A percentile compares a stretch with the other conserved stretches of the same genome.
phyloP scores from a whole-genome alignment of 2,113 vertebrate species.

The Panthera leo region DNA sequence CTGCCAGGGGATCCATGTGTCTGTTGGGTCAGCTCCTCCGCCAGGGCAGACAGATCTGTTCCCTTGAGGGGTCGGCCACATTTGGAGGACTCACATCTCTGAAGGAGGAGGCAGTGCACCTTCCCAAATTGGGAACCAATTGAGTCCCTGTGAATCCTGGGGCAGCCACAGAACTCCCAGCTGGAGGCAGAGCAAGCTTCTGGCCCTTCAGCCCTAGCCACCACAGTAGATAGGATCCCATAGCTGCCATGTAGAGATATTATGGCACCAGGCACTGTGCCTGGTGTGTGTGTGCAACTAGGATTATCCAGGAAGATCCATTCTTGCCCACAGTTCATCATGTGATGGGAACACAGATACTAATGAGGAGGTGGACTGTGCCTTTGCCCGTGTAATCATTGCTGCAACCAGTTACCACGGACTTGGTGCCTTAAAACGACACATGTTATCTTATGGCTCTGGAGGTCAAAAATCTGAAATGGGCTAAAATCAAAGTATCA shows the following conservation, averaged over 20 bases:
- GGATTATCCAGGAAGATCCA: background rate
- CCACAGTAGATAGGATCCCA: background rate
- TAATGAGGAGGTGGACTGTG: background rate
- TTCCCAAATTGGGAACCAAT: background rate
- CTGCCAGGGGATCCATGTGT: too few species aligned
- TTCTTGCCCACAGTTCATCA: background rate
- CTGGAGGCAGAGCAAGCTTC: background rate
- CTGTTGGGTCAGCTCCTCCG: background rate
- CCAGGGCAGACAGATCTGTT: background rate
- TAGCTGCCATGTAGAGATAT: background rate
- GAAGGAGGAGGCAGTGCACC: background rate
- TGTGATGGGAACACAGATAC: background rate
- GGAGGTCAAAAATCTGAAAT: background rate
- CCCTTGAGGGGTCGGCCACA: background rate
- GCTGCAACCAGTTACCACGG: background rate
- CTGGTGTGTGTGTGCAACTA: background rate
- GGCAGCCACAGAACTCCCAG: background rate
- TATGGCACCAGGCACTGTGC: background rate
- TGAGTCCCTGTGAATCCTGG: background rate
- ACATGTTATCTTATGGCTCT: background rate
- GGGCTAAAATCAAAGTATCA: background rate
- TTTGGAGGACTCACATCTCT: background rate
- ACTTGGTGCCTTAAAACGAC: background rate
- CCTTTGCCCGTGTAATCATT: background rate
- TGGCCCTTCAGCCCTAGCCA: fast-evolving